Evolutionary conservation across 2,797 vertebrate genomes (phyloP).

Genomic region (Stomatorhinus walkeri): DNA sequence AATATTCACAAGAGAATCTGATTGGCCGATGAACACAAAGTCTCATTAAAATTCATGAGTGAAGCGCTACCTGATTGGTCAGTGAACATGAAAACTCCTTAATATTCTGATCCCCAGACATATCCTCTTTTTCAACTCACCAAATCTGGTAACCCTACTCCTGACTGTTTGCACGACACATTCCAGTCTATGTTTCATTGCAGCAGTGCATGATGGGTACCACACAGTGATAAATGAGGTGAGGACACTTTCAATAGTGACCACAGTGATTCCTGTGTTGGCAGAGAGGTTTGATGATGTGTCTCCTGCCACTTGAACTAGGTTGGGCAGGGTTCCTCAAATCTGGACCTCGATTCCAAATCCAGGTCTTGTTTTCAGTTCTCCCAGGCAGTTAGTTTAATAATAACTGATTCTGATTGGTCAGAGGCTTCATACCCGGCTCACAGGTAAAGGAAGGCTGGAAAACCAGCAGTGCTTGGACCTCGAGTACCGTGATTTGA

Average conservation of each 20-base stretch:
- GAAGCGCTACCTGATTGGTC: neutral
- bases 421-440: too few relatives aligned
- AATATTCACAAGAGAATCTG: neutral
- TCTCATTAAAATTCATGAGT: neutral
- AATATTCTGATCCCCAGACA: neutral
- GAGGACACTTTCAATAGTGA: neutral
- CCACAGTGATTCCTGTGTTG: neutral
- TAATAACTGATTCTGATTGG: too few relatives aligned
- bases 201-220: neutral
- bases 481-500: too few relatives aligned
- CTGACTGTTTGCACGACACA: neutral
- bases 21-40: neutral
- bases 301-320: neutral
- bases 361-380: too few relatives aligned
- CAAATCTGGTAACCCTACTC: neutral
- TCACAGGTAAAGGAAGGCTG: too few relatives aligned
- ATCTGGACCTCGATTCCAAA: too few relatives aligned
- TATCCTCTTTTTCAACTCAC: neutral
- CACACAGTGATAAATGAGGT: neutral
- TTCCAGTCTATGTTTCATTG: neutral
- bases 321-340: neutral
- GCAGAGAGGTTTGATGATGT: neutral
- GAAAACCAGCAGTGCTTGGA: too few relatives aligned
- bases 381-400: too few relatives aligned
- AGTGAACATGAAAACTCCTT: neutral